Base-by-base conservation (phyloP, 2,113 vertebrate genomes). In the Vombatus ursinus region DNA sequence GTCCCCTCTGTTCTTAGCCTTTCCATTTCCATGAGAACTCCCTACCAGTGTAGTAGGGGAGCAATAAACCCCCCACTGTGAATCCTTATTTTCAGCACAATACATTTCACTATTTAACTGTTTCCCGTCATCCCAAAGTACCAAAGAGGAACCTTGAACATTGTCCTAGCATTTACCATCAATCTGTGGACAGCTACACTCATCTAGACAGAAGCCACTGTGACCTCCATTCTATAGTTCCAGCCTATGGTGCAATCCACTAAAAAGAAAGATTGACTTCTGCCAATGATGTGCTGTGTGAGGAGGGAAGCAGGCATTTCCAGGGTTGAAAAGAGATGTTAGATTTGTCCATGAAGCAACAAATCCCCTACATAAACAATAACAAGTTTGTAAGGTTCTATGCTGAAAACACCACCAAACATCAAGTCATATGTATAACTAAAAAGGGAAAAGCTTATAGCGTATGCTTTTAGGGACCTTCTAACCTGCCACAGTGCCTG, bases 71-170 rank as follows among this genome's bases (percentile, higher is more conserved):
- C 93, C 95, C 94, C 90, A 95, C 31, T 68, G 92, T 93, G 96
- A 92, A 48, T 92, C 90, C 95, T 89, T 23, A n/a, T 95, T 92
- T 97, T 93, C 91, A 93, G 52, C 92, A 93, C 95, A 96, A 95
- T 93, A 68, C 28, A 90, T 96, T 96, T 47, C 93, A 91, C 90
- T 54, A 14, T 16, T 28, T 51, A 91, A 31, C n/a, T 52, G 92
- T 61, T 7, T 52, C 9, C 16, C 47, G 16, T 2, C 25, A 22
- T 93, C 93, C 93, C 44, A 50, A 92, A 94, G 94, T 89, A n/a
- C 89, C 8, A 14, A 84, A 26, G 47, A 94, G 47, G 19, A 44
- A 25, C 26, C 90, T 25, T 12, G 16, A 48, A 48, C n/a, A 26
- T 28, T 53, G 94, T 97, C 92, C 93, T 94, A 94, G 26, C 96